These are phyloP conservation scores for Pithys albifrons DNA, from an alignment of 2,113 vertebrate genomes.

Conservation along the genomic window DNA sequence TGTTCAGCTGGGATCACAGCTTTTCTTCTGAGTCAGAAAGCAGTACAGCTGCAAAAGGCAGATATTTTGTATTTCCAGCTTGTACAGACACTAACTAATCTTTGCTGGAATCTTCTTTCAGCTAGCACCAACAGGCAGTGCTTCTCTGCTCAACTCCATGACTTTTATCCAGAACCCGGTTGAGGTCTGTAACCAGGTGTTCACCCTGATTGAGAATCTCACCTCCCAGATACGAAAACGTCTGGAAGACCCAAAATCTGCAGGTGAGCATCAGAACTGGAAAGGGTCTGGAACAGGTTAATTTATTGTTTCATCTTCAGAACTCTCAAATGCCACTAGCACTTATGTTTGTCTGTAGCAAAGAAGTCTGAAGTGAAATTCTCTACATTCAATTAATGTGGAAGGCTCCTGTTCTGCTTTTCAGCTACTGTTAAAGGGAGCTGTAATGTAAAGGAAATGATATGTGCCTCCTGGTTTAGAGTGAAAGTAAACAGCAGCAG, in stretches of 20 bases:
- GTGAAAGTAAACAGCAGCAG: neutral
- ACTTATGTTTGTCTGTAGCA: neutral
- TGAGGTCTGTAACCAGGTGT: conserved; percentile 88
- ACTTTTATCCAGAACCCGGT: conserved; percentile 91
- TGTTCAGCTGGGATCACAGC: neutral
- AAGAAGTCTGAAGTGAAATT: neutral
- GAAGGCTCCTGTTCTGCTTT: neutral
- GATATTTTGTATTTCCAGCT: neutral
- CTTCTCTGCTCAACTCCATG: conserved; percentile 92
- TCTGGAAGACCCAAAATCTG: conserved; percentile 92
- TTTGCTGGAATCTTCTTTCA: conserved; percentile 49
- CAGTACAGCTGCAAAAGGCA: neutral
- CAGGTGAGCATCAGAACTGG: conserved; percentile 75
- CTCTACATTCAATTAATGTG: neutral
- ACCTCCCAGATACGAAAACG: conserved; percentile 90
- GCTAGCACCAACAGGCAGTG: conserved; percentile 89
- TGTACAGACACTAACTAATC: neutral
- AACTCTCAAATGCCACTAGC: neutral
- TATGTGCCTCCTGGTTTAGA: neutral
- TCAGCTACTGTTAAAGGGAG: neutral
- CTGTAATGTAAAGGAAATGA: neutral
- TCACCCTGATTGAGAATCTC: conserved; percentile 91
- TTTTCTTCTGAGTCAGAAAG: neutral
- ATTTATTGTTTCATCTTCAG: neutral
- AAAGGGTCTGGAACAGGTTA: neutral